Base-by-base conservation (phyloP, 2,888 invertebrate genomes). In the Anodontia alba region DNA sequence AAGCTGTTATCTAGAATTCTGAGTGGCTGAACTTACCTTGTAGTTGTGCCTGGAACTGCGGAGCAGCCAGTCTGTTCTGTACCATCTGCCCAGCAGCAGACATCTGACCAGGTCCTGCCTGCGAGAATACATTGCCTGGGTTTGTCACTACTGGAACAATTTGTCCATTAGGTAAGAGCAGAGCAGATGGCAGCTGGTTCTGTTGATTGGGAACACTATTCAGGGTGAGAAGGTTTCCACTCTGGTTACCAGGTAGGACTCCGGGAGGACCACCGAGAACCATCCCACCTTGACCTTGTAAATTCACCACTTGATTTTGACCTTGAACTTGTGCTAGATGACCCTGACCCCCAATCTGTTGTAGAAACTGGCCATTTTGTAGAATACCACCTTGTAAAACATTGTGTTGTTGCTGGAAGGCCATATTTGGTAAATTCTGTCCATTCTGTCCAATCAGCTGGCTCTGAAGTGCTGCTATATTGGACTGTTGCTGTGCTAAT, bases 61-160 rank as follows among this genome's bases (percentile, higher is more conserved):
- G 80, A 23, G 79, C 83, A 15, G 83, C 69, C 75, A 83, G 81
- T 43, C 83, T 77, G 12, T 74, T 71, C 66, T 76, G 81, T 20
- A 71, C 67, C 2, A 81, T 46, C 46, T 84, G 84, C 31, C 69
- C 77, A 38, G 76, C 74, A n/a, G 68, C 73, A 43, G 75, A 78
- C 51, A 49, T 80, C 43, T 66, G 68, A 7, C 75, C 75, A 0
- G 69, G 43, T 1, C 80, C 80, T 0, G 72, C 42, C 49, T 83
- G 81, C 12, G 76, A 74, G 15, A 78, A 75, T 10, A 83, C 75
- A 33, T 89, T 84, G 43, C 92, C 90, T 17, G 94, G 93, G 80
- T 94, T 94, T 8, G 93, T 93, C 20, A 95, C 94, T 49, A 94
- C 94, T 3, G 94, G 94, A 54, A 95, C 93, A 8, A 95, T 92